Evolutionary conservation across 2,888 invertebrate species (phyloP).

Genomic region (Lasioglossum vierecki): DNA sequence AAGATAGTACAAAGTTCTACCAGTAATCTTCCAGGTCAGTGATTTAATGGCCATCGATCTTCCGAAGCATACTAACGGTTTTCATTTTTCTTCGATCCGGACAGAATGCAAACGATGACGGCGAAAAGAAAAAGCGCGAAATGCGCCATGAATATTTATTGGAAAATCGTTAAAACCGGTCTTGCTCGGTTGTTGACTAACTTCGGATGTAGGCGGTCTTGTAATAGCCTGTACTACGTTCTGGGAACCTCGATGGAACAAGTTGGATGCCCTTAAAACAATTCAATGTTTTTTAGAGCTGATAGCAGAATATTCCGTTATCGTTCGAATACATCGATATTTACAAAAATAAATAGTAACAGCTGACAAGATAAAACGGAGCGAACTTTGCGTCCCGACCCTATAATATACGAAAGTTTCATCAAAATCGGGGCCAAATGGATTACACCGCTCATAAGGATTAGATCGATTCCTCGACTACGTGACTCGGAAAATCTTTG

Average conservation of each 20-base stretch:
- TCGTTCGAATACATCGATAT: not conserved
- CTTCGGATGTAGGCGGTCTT: not conserved
- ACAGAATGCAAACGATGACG: not conserved
- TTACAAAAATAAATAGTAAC: not conserved
- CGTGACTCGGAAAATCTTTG: conserved; percentile 21
- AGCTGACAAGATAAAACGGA: not conserved
- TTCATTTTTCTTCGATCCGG: conserved; percentile 9
- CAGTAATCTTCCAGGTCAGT: conserved; percentile 47
- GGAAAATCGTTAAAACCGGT: conserved; percentile 5
- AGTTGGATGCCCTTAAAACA: not conserved
- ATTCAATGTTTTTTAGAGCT: not conserved
- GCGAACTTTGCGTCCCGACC: not conserved
- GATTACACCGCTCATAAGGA: conserved; percentile 3
- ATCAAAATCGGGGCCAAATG: conserved; percentile 7
- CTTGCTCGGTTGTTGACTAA: not conserved
- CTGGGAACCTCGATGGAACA: not conserved
- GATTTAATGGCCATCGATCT: conserved; percentile 53
- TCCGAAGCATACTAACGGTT: conserved; percentile 36
- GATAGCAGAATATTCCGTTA: not conserved
- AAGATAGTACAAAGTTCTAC: conserved; percentile 32
- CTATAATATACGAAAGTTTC: conserved; percentile 4
- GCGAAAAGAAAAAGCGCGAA: not conserved
- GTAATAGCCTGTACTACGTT: not conserved
- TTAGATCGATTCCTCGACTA: conserved; percentile 15
- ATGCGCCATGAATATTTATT: conserved; percentile 8